Base-by-base conservation (phyloP, 2,888 invertebrate species). In the Hirtodrosophila confusa region DNA sequence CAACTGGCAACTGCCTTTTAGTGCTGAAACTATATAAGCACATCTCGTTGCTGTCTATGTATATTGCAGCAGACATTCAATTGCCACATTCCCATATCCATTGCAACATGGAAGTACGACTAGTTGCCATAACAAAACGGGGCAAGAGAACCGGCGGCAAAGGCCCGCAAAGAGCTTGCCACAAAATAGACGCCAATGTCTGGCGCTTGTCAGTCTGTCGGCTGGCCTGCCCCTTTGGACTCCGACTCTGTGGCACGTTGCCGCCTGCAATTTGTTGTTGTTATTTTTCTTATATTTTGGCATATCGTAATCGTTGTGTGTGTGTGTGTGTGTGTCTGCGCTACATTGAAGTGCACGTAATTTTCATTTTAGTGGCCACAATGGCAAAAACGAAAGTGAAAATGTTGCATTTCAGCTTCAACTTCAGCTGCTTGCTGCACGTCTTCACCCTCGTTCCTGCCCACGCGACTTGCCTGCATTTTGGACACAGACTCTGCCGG, bases 361-460 rank as follows among this genome's bases (percentile, higher is more conserved):
- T 80, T 82, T 82, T 80, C 64, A 71, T 68, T 82, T 79, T 66
- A 61, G 72, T 73, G 75, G 78, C 57, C 43, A 11, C 33, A 48
- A 24, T 12, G 31, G 54, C 65, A 56, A 75, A 88, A 85, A 85
- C 72, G 87, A 87, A 85, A 88, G 86, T 85, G 88, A 67, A 84
- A 88, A 86, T 76, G 83, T 68, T 78, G 83, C 80, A 68, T 67
- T 69, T 61, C 40, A 7, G 12, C 60, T 55, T n/a, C 44, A 36
- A 12, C 47, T n/a, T n/a, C n/a, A n/a, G n/a, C n/a, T n/a, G n/a
- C n/a, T n/a, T 55, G 17, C 27, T 12, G 54, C 24, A 39, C 58
- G 17, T 56, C 51, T 56, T 36, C 70, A 27, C 31, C 60, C 12
- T 9, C 43, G 24, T 44, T 51, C 23, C 31, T 3, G 51, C 56